phyloP scores from a whole-genome alignment of 2,113 vertebrate genomes.

The Micronycteris hirsuta region DNA sequence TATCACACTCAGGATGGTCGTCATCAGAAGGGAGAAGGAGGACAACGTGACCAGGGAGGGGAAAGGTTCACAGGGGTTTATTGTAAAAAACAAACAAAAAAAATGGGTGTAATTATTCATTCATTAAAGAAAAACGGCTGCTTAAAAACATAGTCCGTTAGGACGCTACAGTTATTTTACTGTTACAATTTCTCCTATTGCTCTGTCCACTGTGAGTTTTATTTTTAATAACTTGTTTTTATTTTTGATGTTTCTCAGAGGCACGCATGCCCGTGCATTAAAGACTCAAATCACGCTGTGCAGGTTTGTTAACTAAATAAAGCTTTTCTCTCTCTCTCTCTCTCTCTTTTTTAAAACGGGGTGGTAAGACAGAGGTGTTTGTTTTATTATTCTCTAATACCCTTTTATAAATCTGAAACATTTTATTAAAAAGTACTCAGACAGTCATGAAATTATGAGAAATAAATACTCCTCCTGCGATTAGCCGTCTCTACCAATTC shows the following conservation, averaged over 20 bases:
- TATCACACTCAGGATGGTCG: background rate
- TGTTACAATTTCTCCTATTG: background rate
- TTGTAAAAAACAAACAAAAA: background rate
- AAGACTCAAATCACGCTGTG: background rate
- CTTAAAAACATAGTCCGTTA: background rate
- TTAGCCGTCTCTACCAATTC: background rate
- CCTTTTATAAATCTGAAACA: background rate
- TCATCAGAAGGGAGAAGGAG: background rate
- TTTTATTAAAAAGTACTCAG: background rate
- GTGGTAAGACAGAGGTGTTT: background rate
- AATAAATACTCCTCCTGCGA: background rate
- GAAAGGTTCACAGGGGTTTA: background rate
- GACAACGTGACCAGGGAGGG: background rate
- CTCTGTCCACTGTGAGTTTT: background rate
- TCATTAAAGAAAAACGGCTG: conserved; percentile 14
- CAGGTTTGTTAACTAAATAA: background rate
- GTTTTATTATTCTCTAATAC: background rate
- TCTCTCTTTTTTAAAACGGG: background rate
- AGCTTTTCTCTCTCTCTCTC: background rate
- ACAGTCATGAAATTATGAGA: background rate
- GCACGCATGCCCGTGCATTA: background rate
- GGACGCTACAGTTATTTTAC: too few species aligned
- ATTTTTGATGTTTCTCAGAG: background rate
- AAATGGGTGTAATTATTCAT: background rate
- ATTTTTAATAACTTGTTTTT: conserved; percentile 12